phyloP scores from a whole-genome alignment of 2,797 vertebrate species.

The Toxotes lorentzi region DNA sequence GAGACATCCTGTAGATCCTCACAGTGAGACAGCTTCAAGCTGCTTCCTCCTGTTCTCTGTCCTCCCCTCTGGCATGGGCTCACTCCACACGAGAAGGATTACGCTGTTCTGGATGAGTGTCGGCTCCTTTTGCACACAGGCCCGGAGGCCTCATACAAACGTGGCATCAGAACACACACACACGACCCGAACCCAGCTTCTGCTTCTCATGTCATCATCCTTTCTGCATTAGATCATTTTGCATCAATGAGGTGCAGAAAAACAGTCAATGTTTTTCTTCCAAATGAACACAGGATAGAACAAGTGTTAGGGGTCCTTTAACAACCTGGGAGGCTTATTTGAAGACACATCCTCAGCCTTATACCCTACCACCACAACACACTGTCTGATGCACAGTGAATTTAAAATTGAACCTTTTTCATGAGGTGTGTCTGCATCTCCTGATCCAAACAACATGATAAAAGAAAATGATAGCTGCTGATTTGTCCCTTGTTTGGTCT shows the following conservation, averaged over 20 bases:
- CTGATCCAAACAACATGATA: background rate
- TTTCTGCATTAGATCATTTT: background rate
- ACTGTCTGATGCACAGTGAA: background rate
- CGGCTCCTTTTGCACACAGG: background rate
- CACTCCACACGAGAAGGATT: constrained; percentile 34
- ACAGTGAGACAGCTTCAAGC: constrained; percentile 32
- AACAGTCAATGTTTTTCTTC: too few species aligned
- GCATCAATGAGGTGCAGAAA: background rate
- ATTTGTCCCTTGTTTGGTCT: background rate
- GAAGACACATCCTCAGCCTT: too few species aligned
- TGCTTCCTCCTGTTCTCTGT: constrained; percentile 21
- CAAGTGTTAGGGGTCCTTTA: background rate
- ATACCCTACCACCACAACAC: background rate
- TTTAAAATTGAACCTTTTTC: background rate
- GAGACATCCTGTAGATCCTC: constrained; percentile 26
- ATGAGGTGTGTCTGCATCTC: background rate
- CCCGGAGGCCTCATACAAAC: background rate
- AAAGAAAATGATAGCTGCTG: background rate
- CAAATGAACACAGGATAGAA: too few species aligned
- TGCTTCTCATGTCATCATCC: background rate
- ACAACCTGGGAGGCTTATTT: background rate
- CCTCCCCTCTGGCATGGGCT: constrained; percentile 23
- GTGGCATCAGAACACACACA: background rate
- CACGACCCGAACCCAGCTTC: background rate
- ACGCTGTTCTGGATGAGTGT: constrained; percentile 31